Evolutionary conservation across 2,113 vertebrate genomes (phyloP), one percentile per base, ranked within the genome.

Genomic region (Recurvirostra avosetta): DNA sequence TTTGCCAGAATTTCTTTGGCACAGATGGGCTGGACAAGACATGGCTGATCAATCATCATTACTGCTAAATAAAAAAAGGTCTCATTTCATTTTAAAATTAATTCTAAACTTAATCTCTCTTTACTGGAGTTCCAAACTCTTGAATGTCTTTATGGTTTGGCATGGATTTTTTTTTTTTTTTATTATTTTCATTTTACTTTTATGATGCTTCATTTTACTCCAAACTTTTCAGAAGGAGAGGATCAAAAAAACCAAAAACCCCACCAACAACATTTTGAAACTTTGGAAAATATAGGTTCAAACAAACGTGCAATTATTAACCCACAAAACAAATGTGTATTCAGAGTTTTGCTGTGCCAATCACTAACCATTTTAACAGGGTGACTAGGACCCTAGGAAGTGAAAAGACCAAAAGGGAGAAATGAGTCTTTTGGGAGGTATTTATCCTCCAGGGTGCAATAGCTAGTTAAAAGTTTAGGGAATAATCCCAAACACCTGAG

Each of bases 1-100:
- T 79, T 62, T 96, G 74, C 36, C 81, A 80, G 58, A 79, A 83
- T 73, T 94, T 86, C 27, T 65, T 88, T 89, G 86, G 76, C 89
- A 84, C 43, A 84, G 43, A 88, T 22, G 25, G 34, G 23, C 18
- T 86, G 14, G 17, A 66, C 38, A 79, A 88, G 59, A 80, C 34
- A 40, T 6, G 27, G 65, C 43, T 34, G 43, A 93, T 30, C 0
- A 0, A 88, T 88, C 59, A 18, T 22, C 14, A 3, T 53, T 70
- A 79, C 5, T 80, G 29, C 19, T 45, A 88, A 78, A 90, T 25
- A 53, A 66, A 47, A 47, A 70, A 68, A 66, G 11, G 6, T 16
- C 6, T 74, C 36, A 70, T 91, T 81, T 81, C 5, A 74, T 91
- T 84, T 95, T 40, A 4, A 86, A 92, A 78, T 66, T 10, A 41